Evolutionary conservation across 1,140 invertebrate genomes (phyloP).

Genomic region (Drosophila seguyi): DNA sequence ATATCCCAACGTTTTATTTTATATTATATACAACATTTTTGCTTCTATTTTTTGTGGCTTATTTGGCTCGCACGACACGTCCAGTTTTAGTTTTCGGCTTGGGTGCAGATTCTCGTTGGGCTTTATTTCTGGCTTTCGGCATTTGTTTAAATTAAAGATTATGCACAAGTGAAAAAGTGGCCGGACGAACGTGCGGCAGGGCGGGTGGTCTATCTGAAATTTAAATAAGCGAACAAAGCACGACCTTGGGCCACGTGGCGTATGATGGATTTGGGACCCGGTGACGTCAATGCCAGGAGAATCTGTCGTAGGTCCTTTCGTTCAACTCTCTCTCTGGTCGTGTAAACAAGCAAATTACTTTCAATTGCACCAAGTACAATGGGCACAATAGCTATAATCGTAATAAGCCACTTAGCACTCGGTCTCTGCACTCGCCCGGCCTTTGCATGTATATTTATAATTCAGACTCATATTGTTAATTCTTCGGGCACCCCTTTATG

Average conservation of each 20-base stretch:
- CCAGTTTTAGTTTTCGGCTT: conserved; percentile 57
- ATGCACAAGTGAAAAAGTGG: conserved; percentile 61
- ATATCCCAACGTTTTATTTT: conserved; percentile 36
- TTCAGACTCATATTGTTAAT: conserved; percentile 79
- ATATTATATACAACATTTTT: conserved; percentile 41
- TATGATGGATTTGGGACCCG: conserved; percentile 49
- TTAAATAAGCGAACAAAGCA: conserved; percentile 60
- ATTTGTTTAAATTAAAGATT: conserved; percentile 82
- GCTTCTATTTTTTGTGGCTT: conserved; percentile 67
- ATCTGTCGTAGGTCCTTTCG: conserved; percentile 2
- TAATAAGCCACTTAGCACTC: conserved; percentile 80
- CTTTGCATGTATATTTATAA: conserved; percentile 68
- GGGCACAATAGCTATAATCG: conserved; percentile 62
- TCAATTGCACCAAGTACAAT: conserved; percentile 48
- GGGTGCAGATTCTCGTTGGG: conserved; percentile 51
- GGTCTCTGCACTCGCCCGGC: conserved; percentile 23
- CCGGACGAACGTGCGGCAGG: conserved; percentile 9
- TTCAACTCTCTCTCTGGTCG: not conserved
- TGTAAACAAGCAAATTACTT: conserved; percentile 55
- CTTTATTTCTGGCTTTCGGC: conserved; percentile 74
- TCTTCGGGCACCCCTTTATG: conserved; percentile 34
- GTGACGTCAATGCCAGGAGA: conserved; percentile 44
- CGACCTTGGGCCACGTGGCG: conserved; percentile 57
- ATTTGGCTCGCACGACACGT: conserved; percentile 72
- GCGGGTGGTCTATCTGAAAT: conserved; percentile 58